Evolutionary conservation across 92 coral and sea anemone species (phyloP), one percentile per base, ranked within the genome.

Genomic region (Porites cylindrica): DNA sequence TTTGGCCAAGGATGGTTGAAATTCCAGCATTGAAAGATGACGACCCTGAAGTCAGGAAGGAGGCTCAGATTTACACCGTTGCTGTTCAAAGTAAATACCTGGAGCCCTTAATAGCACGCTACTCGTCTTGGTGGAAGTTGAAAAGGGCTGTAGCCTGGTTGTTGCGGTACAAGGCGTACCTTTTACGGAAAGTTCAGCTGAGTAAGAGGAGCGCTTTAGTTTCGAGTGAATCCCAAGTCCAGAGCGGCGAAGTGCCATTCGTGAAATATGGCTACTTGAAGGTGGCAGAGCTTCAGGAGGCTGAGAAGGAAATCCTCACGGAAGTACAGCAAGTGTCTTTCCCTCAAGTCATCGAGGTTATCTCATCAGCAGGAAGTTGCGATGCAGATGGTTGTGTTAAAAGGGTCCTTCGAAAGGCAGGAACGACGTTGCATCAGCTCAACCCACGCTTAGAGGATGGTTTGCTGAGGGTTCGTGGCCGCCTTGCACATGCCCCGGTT

Each of bases 1-100:
- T 86, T 19, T 92, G 89, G 91, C 87, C 93, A 23, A 51, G 80
- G 56, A 80, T 38, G 79, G 71, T 75, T 63, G 72, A 66, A 50
- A 82, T 82, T 52, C 94, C 94, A 51, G 75, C 43, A 18, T 32
- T 88, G 75, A 79, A 83, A 73, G 94, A 83, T 77, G 84, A 79
- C 17, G 88, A 91, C 56, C 87, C 81, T 29, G 87, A 82, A 87
- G 91, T 91, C 4, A 88, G 94, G 64, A 88, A 84, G 64, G 94
- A 91, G 65, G n/a, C 21, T 43, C 77, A 66, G 83, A 73, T 90
- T 59, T 79, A 85, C 60, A 62, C 78, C 3, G 32, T 29, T 29
- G 32, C 1, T 29, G 32, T 29, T 29, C 32, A 29, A 29, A 21
- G 23, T 21, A 21, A 21, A 21, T 21, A 21, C 23, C 23, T 21